Evolutionary conservation across 2,888 invertebrate genomes (phyloP).

Genomic region (Notocelia uddmanniana): DNA sequence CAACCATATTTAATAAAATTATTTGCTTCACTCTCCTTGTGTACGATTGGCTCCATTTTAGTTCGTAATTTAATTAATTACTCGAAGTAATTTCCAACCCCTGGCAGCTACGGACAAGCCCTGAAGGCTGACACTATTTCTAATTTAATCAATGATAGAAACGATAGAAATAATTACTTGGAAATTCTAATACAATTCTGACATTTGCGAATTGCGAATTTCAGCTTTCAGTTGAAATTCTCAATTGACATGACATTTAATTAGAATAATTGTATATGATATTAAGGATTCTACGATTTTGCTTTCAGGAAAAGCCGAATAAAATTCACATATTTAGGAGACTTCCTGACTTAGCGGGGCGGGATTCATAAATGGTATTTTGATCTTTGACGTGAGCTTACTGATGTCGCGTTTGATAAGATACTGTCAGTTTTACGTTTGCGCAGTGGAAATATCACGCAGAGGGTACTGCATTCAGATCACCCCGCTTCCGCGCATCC

Average conservation of each 20-base stretch:
- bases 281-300: neutral
- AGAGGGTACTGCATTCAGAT: too few species aligned
- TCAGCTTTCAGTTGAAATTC: neutral
- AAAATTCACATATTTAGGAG: too few species aligned
- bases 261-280: neutral
- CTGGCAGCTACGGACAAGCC: neutral
- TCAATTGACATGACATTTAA: neutral
- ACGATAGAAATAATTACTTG: neutral
- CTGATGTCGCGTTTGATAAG: too few species aligned
- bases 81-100: neutral
- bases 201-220: neutral
- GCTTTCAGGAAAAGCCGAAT: too few species aligned
- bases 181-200: constrained; percentile 5
- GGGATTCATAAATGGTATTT: too few species aligned
- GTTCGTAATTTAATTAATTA: neutral
- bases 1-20: neutral
- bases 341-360: too few species aligned
- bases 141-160: constrained; percentile 12
- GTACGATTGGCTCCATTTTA: neutral
- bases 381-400: too few species aligned
- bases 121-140: constrained; percentile 1
- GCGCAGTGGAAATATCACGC: too few species aligned
- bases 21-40: neutral
- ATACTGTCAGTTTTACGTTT: too few species aligned
- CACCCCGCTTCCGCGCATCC: too few species aligned